Evolutionary conservation across 2,797 vertebrate species (phyloP), one percentile per base, ranked within the genome.

Genomic region (Rhodeus uyekii): DNA sequence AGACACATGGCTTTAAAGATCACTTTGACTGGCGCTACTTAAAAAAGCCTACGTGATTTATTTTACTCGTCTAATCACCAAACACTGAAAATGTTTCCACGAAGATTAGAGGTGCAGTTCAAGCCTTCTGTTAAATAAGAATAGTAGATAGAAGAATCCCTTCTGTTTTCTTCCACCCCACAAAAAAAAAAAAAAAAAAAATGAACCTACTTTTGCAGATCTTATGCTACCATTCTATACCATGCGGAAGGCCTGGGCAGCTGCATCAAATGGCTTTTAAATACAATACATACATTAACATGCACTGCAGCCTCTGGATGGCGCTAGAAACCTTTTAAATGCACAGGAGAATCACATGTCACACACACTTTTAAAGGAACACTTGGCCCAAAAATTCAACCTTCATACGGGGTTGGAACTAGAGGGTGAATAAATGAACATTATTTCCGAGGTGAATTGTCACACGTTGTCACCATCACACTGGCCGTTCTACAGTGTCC

Each of bases 231-330:
- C 61, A 42, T 87, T 86, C 58, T 74, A 79, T 84, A 84, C 85
- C 86, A 87, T 87, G 86, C 87, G 83, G 81, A 80, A 80, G 76
- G 77, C 82, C 36, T 79, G 79, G 81, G 29, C 46, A 73, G 88
- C 83, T 80, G 85, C 79, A 86, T 81, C 63, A 72, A 84, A 89
- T 87, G 85, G 86, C 86, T 87, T 87, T 87, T 85, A 75, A 86
- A 85, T 78, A 84, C 78, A 82, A 85, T 83, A 87, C 67, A 87
- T 79, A 89, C 78, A 84, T 78, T 65, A 76, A 87, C 88, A 89
- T 89, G 88, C 88, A 87, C 83, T 72, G 86, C 74, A 76, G 82
- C 81, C 83, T 81, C 65, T 36, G 55, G 83, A 72, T 46, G 76
- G 83, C 83, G 78, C 81, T 79, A 86, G 74, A 68, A 85, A 42